Base-by-base conservation (phyloP, 1,140 invertebrate genomes). In the Caenorhabditis briggsae region DNA sequence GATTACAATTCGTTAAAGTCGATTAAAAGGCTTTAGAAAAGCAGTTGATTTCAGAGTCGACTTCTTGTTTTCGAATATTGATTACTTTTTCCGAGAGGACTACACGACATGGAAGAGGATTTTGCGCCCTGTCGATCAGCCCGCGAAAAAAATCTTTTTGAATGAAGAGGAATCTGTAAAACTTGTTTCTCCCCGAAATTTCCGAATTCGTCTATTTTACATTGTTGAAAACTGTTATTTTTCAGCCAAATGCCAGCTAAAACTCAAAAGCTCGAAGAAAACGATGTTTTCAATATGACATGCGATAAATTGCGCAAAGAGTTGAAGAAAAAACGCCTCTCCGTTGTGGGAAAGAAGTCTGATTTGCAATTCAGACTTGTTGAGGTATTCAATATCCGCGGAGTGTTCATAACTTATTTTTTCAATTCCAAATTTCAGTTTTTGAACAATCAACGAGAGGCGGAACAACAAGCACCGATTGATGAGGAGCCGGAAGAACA, bases 191-290 rank as follows among this genome's bases (percentile, higher is more conserved):
- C 9, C 5, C 1, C 46, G 20, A 16, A 46, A 5, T 70, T 70
- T 46, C 11, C 0, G 11, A 25, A 33, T 64, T 64, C 41, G 3
- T 5, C 23, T 5, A 64, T 33, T 33, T 33, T 33, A 1, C 33
- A 33, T 33, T 3, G n/a, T n/a, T 2, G 18, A 61, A 61, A 61
- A 8, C 8, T 25, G 3, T 33, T 65, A 33, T 65, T 41, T 46
- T 74, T n/a, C 70, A 78, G 70, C 46, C 23, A 7, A 53, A 78
- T 78, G 70, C 46, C 70, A 50, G 41, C 64, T n/a, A 50, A 78
- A 48, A 50, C 5, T 23, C 43, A 16, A 5, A 12, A 7, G 9
- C 64, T 70, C 41, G 64, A 11, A 9, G 46, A 50, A 50, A n/a
- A 78, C 9, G 70, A 78, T 50, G 70, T 78, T 2, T 23, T 50